Evolutionary conservation across 2,888 invertebrate species (phyloP).

Genomic region (Prosopocoilus inquinatus): DNA sequence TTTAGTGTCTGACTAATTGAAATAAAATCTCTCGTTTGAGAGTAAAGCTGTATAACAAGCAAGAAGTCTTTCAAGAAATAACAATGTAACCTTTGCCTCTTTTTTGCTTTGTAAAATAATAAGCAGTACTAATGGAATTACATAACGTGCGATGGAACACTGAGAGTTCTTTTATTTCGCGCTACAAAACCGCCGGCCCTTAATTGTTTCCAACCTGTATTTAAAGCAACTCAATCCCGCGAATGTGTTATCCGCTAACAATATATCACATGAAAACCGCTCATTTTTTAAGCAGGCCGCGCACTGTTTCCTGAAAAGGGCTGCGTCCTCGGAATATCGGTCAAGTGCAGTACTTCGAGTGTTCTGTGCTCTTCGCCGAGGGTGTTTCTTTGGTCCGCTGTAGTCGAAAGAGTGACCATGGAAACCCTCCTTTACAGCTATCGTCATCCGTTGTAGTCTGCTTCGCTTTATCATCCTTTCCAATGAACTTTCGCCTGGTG

Average conservation of each 20-base stretch:
- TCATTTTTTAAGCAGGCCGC: conserved; percentile 17
- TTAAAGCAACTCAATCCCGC: not conserved
- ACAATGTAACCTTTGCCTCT: no score
- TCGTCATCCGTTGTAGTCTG: conserved; percentile 6
- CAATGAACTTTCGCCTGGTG: conserved; percentile 8
- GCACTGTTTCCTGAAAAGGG: conserved; percentile 17
- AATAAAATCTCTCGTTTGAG: no score
- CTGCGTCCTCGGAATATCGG: conserved; percentile 16
- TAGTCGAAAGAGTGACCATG: conserved; percentile 9
- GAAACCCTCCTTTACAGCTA: conserved; percentile 8
- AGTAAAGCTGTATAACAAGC: no score
- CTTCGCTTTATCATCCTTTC: conserved; percentile 9
- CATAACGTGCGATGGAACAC: no score
- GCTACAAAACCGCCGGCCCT: no score
- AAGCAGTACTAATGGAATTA: no score
- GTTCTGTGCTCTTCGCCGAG: not conserved
- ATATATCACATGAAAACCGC: not conserved
- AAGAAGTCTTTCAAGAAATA: no score
- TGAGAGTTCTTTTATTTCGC: no score
- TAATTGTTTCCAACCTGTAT: not conserved
- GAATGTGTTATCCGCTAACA: not conserved
- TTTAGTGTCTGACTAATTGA: no score
- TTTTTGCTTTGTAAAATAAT: no score
- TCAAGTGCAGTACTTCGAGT: conserved; percentile 11
- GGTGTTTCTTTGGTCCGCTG: conserved; percentile 5